A percentile compares a stretch with the other conserved stretches of the same genome.
phyloP scores from a whole-genome alignment of 2,888 invertebrate genomes.

The Nomada lathburiana region DNA sequence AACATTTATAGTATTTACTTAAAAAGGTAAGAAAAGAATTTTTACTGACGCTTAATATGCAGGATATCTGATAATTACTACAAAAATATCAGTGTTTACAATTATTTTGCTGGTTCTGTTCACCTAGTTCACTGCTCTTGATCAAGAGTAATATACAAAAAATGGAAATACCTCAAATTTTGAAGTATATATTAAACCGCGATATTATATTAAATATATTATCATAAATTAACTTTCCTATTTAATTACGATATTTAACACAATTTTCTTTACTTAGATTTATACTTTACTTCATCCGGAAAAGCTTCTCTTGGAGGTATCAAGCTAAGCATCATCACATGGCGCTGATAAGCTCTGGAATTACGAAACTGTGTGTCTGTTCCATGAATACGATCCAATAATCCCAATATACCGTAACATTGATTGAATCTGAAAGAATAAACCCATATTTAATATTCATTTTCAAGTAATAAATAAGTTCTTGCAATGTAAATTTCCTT shows the following conservation, averaged over 20 bases:
- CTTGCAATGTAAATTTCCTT: neutral
- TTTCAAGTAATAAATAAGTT: neutral
- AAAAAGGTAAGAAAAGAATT: constrained; percentile 8
- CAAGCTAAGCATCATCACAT: constrained; percentile 90
- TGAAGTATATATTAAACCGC: constrained; percentile 34
- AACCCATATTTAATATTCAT: neutral
- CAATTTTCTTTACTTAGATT: constrained; percentile 76
- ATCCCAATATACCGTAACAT: constrained; percentile 93
- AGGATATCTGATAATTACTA: neutral
- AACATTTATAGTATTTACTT: constrained; percentile 26
- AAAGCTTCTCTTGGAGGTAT: constrained; percentile 89
- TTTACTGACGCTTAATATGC: neutral
- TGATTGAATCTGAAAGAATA: constrained; percentile 89
- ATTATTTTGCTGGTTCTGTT: constrained; percentile 25
- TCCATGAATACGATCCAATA: constrained; percentile 93
- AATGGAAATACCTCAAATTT: constrained; percentile 23
- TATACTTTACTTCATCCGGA: constrained; percentile 86
- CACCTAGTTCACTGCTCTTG: constrained; percentile 7
- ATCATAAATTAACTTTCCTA: constrained; percentile 33
- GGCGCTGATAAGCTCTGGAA: constrained; percentile 89
- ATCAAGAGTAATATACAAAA: constrained; percentile 33
- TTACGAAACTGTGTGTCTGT: constrained; percentile 92
- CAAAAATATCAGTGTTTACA: constrained; percentile 20
- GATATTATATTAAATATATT: constrained; percentile 26
- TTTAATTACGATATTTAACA: constrained; percentile 23